phyloP scores from a whole-genome alignment of 1,140 invertebrate species.

The Eumaeus atala region DNA sequence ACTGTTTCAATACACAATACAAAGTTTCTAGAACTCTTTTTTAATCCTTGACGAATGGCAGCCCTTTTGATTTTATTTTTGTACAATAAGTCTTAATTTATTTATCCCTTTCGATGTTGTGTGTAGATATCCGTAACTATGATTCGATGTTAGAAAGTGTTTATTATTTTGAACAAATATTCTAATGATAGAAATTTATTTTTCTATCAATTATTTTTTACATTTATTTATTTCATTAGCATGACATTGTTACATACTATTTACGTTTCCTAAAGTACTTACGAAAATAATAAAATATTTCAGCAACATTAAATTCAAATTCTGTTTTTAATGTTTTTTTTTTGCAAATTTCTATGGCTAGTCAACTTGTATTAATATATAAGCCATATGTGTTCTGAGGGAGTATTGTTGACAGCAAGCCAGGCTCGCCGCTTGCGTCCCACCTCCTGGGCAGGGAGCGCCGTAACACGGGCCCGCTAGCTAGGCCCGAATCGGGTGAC shows the following conservation, averaged over 20 bases:
- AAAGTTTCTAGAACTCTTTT: too few relatives aligned
- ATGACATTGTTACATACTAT: too few relatives aligned
- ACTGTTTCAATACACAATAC: too few relatives aligned
- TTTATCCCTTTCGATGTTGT: slow-evolving; percentile 11
- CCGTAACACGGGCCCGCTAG: slow-evolving; percentile 34
- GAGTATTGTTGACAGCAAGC: slow-evolving; percentile 48
- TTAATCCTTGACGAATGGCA: neutral
- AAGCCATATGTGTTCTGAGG: too few relatives aligned
- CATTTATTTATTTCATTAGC: too few relatives aligned
- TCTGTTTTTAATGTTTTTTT: too few relatives aligned
- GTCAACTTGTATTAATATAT: too few relatives aligned
- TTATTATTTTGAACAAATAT: neutral
- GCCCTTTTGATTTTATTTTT: slow-evolving; percentile 6
- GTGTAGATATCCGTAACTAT: neutral
- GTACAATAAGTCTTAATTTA: neutral
- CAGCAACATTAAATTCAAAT: too few relatives aligned
- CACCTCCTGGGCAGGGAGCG: slow-evolving; percentile 40
- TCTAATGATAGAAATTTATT: neutral
- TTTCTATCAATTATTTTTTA: too few relatives aligned
- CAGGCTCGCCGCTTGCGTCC: slow-evolving; percentile 51
- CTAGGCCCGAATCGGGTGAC: slow-evolving; percentile 39
- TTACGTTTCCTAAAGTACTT: too few relatives aligned
- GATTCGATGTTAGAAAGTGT: slow-evolving; percentile 5
- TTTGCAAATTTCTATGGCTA: too few relatives aligned
- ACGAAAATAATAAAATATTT: too few relatives aligned